phyloP scores from a whole-genome alignment of 2,113 vertebrate genomes.

The Callithrix jacchus region DNA sequence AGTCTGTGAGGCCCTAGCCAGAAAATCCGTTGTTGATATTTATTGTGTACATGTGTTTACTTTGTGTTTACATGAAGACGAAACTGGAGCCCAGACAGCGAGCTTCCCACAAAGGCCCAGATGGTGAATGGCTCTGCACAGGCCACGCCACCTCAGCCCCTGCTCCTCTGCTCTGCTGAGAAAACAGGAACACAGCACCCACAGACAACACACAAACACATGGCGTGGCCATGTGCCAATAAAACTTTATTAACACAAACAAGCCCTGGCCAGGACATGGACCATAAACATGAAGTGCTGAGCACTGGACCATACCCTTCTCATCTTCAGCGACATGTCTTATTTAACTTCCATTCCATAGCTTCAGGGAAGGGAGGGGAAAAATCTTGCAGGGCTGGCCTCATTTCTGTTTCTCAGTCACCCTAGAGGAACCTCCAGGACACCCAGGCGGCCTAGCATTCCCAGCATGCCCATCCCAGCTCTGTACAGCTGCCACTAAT shows the following conservation, averaged over 20 bases:
- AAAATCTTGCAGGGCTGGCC: not conserved
- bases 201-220: not conserved
- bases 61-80: not conserved
- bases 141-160: not conserved
- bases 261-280: not conserved
- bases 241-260: conserved; percentile 2
- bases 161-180: not conserved
- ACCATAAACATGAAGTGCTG: not conserved
- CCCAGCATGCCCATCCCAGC: not conserved
- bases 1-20: not conserved
- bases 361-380: not conserved
- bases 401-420: not conserved
- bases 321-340: not conserved
- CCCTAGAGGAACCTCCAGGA: not conserved
- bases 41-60: not conserved
- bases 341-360: not conserved
- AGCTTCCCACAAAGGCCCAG: not conserved
- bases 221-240: not conserved
- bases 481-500: not conserved
- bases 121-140: not conserved
- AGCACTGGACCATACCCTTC: not conserved
- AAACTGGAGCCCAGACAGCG: not conserved
- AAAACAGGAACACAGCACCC: not conserved
- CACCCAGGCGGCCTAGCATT: not conserved
- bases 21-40: not conserved